Conservation (phyloP, 2,113 vertebrate species). For the Alaudala cheleensis region DNA sequence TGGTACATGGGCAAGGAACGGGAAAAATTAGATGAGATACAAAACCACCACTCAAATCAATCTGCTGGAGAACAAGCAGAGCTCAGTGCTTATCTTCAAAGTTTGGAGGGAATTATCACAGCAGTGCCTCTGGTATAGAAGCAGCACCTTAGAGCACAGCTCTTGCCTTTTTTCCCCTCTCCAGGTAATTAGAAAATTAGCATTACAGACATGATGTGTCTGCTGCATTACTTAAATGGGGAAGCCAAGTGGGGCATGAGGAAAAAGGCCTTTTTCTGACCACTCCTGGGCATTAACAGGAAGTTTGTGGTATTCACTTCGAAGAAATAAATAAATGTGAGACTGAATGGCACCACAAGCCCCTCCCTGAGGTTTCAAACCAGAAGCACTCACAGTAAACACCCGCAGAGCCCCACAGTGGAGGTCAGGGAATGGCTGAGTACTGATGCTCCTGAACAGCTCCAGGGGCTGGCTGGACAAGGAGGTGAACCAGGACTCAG, state of each 20-base stretch:
- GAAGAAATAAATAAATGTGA: neutral
- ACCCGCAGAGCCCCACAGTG: conserved; percentile 87
- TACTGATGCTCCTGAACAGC: conserved; percentile 87
- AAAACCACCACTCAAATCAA: neutral
- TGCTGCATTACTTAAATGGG: neutral
- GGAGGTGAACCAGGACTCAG: conserved; percentile 88
- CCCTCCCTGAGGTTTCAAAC: neutral
- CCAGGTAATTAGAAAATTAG: neutral
- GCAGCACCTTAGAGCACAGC: neutral
- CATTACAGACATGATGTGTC: neutral
- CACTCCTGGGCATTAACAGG: neutral
- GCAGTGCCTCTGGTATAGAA: neutral
- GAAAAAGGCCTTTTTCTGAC: neutral
- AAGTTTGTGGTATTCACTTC: neutral
- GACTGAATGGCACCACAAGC: neutral
- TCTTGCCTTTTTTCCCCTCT: neutral
- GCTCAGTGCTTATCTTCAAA: neutral
- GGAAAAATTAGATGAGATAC: neutral
- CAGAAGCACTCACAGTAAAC: conserved; percentile 82
- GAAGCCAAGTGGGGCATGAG: neutral
- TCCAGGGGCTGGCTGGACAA: conserved; percentile 86
- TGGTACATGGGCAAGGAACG: fast-evolving
- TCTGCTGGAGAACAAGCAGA: neutral
- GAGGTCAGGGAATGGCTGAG: conserved; percentile 93
- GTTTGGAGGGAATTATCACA: neutral